phyloP scores from a whole-genome alignment of 2,113 vertebrate species.

The Puntigrus tetrazona region DNA sequence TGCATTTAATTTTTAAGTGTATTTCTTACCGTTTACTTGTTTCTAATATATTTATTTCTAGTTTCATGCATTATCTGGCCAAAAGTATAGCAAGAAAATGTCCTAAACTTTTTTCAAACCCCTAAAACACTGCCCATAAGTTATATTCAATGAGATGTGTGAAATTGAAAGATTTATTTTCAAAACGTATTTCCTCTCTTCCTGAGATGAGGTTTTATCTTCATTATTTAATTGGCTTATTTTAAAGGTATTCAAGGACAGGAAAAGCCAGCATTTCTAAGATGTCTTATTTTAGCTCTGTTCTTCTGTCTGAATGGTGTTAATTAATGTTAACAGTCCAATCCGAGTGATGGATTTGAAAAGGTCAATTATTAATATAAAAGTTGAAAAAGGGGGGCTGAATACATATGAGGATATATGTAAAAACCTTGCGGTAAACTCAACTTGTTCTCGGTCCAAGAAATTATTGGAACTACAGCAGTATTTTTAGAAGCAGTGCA shows the following conservation, averaged over 20 bases:
- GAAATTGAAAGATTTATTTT: neutral
- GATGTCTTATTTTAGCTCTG: constrained; percentile 1
- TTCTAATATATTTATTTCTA: too few relatives aligned
- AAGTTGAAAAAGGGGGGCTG: neutral
- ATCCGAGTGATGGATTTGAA: neutral
- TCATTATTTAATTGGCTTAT: neutral
- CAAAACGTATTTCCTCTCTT: neutral
- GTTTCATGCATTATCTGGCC: too few relatives aligned
- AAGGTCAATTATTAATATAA: neutral
- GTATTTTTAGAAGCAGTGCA: too few relatives aligned
- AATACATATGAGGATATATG: neutral
- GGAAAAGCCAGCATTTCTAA: neutral
- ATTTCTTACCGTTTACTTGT: too few relatives aligned
- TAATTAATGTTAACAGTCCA: neutral
- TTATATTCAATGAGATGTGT: neutral
- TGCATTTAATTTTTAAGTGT: too few relatives aligned
- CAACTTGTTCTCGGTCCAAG: neutral
- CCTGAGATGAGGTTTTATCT: neutral
- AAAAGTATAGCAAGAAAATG: too few relatives aligned
- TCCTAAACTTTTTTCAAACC: too few relatives aligned
- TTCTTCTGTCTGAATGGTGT: neutral
- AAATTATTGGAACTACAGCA: too few relatives aligned
- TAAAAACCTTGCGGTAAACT: neutral
- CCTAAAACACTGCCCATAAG: neutral
- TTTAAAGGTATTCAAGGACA: neutral